Evolutionary conservation across 2,888 invertebrate genomes (phyloP), one percentile per base, ranked within the genome.

Genomic region (Eristalis arbustorum): DNA sequence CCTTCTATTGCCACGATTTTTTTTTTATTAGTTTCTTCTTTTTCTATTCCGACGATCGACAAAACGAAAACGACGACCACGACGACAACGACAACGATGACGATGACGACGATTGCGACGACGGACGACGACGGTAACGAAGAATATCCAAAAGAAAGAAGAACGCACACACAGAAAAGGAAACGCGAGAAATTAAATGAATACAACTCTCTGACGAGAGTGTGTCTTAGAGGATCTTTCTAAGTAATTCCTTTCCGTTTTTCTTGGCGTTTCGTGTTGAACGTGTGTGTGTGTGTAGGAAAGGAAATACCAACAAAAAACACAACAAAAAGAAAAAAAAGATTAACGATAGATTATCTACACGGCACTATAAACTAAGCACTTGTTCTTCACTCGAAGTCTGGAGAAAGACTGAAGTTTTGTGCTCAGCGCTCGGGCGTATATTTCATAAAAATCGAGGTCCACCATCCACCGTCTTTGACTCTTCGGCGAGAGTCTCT

Each of bases 401-500:
- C 91, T 91, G 90, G 90, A 91, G 90, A 90, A 92, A 91, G 92
- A 93, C 93, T 93, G 90, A 92, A 90, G 75, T 89, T 90, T 90
- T 89, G 88, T 88, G 88, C 76, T 88, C 37, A 73, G 69, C 66
- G 74, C 68, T 88, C 59, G 37, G 56, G 28, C 74, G 75, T 83
- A 87, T 87, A 87, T 87, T 82, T 82, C 23, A 42, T 66, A 83
- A 79, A 79, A 83, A 72, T 63, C 66, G 71, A 71, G 78, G 74
- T 82, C 67, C 74, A 10, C 67, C 59, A 71, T 62, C 74, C 74
- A 10, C 67, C 59, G 74, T 67, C 74, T 57, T 73, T 25, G 25
- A 23, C 11, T 13, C 28, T n/a, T n/a, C 14, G 18, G 42, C 49
- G 59, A 28, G 59, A 59, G 28, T 75, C 78, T 87, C 81, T 87